phyloP scores from a whole-genome alignment of 2,113 vertebrate genomes.

The Edolisoma coerulescens region DNA sequence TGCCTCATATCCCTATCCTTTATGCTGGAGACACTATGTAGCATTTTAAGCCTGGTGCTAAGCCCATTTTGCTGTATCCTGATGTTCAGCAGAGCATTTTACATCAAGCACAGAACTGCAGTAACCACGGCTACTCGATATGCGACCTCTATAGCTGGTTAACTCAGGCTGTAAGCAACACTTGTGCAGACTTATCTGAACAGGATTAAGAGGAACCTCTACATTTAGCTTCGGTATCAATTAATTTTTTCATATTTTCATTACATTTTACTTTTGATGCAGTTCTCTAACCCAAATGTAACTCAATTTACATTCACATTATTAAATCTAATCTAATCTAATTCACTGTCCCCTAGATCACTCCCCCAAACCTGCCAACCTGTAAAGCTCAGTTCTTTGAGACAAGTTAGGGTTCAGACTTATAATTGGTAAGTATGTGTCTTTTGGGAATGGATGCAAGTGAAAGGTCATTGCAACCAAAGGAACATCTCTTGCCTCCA shows the following conservation, averaged over 20 bases:
- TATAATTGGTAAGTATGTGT: fast-evolving
- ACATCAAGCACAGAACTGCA: not conserved
- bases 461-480: not conserved
- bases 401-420: not conserved
- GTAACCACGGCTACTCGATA: not conserved
- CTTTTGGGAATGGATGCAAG: not conserved
- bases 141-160: not conserved
- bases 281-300: not conserved
- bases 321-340: not conserved
- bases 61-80: not conserved
- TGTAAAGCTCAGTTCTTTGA: not conserved
- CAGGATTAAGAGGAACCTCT: not conserved
- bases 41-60: not conserved
- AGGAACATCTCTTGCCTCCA: not conserved
- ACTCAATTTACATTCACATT: not conserved
- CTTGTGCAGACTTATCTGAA: not conserved
- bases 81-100: not conserved
- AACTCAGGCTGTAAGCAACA: not conserved
- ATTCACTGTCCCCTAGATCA: not conserved
- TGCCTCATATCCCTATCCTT: not conserved
- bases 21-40: not conserved
- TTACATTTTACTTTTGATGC: not conserved
- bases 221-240: not conserved
- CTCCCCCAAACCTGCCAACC: not conserved
- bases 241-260: not conserved